phyloP scores from a whole-genome alignment of 2,113 vertebrate species.

The Xerus inauris region DNA sequence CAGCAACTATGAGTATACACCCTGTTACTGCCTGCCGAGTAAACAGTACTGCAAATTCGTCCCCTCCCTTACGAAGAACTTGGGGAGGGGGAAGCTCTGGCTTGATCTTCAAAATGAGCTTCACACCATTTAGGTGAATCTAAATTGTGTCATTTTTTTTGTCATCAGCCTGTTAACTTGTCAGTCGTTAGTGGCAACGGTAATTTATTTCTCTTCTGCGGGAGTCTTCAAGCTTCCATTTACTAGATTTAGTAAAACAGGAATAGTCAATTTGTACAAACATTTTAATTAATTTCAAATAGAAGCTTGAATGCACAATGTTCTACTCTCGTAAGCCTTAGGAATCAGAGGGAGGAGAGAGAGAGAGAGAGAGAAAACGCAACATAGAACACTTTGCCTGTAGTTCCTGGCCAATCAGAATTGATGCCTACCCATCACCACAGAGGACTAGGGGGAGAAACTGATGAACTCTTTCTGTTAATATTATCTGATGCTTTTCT shows the following conservation, averaged over 20 bases:
- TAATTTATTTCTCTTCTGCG: slow-evolving; percentile 74
- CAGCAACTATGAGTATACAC: background rate
- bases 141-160: slow-evolving; percentile 68
- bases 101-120: slow-evolving; percentile 63
- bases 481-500: background rate
- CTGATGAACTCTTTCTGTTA: background rate
- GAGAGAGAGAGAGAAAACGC: background rate
- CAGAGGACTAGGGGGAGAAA: background rate
- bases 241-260: slow-evolving; percentile 73
- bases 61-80: slow-evolving; percentile 38
- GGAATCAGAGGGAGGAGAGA: background rate
- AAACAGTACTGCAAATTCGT: slow-evolving; percentile 49
- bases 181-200: slow-evolving; percentile 52
- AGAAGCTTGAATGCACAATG: slow-evolving; percentile 27
- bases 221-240: slow-evolving; percentile 64
- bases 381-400: background rate
- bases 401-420: background rate
- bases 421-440: background rate
- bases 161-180: slow-evolving; percentile 72
- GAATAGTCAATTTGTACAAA: slow-evolving; percentile 70
- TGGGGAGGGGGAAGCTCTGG: background rate
- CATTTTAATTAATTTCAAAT: slow-evolving; percentile 77
- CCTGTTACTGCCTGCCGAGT: background rate
- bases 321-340: slow-evolving; percentile 35
- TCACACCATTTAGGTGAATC: slow-evolving; percentile 64